phyloP scores from a whole-genome alignment of 2,797 vertebrate genomes.

The Cynopterus sphinx region DNA sequence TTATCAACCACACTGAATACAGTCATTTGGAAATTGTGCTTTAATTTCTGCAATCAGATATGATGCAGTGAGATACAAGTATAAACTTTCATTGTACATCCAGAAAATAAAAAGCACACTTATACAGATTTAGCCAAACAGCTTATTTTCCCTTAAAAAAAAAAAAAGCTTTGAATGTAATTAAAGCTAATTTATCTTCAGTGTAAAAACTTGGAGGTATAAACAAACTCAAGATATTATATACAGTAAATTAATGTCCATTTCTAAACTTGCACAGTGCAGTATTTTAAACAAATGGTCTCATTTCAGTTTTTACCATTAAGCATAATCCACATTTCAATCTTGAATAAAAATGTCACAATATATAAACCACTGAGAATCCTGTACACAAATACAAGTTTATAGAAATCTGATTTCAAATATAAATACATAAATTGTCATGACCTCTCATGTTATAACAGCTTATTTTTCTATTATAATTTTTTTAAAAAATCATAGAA shows the following conservation, averaged over 20 bases:
- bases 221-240: slow-evolving; percentile 80
- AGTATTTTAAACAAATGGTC: slow-evolving; percentile 75
- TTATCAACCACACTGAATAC: not conserved
- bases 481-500: slow-evolving; percentile 72
- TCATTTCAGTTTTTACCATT: slow-evolving; percentile 70
- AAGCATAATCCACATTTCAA: slow-evolving; percentile 69
- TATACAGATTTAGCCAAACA: slow-evolving; percentile 79
- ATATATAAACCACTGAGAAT: slow-evolving; percentile 81
- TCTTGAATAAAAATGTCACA: slow-evolving; percentile 80
- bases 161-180: slow-evolving; percentile 39
- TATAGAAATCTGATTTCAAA: slow-evolving; percentile 84
- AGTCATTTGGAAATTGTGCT: slow-evolving; percentile 20
- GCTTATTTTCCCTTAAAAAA: slow-evolving; percentile 59
- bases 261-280: slow-evolving; percentile 79
- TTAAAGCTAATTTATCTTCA: slow-evolving; percentile 85
- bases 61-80: slow-evolving; percentile 64
- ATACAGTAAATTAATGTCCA: slow-evolving; percentile 74
- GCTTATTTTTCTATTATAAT: slow-evolving; percentile 66
- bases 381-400: slow-evolving; percentile 84
- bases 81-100: slow-evolving; percentile 62
- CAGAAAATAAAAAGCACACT: slow-evolving; percentile 76
- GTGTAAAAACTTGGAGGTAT: slow-evolving; percentile 87
- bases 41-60: slow-evolving; percentile 71
- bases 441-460: slow-evolving; percentile 79
- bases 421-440: slow-evolving; percentile 84